Conservation (phyloP, 2,113 vertebrate species). For the Petromus typicus region DNA sequence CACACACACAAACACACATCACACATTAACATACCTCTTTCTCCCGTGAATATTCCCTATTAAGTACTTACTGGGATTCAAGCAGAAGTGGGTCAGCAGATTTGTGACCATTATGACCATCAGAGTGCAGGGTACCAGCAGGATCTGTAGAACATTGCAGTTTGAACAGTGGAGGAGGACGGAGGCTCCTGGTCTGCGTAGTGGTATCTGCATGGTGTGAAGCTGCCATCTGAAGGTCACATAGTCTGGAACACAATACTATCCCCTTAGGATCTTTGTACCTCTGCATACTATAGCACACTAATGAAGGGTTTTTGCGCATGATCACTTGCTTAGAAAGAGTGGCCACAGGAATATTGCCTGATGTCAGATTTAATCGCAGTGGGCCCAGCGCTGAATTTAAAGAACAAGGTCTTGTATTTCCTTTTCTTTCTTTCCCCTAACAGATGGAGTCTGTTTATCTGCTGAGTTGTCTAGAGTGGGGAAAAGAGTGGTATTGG, state of each 20-base stretch:
- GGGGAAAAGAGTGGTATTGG: background rate
- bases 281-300: background rate
- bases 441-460: background rate
- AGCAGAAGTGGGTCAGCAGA: background rate
- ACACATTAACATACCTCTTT: background rate
- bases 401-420: background rate
- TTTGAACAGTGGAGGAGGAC: background rate
- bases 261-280: background rate
- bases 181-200: background rate
- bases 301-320: background rate
- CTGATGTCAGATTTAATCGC: background rate
- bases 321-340: background rate
- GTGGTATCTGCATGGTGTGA: background rate
- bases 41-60: background rate
- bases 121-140: background rate
- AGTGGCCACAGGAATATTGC: background rate
- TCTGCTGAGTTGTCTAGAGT: background rate
- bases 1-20: too few species aligned
- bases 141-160: background rate
- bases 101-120: background rate
- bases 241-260: background rate
- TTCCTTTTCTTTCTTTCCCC: background rate
- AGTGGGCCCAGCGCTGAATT: too few species aligned
- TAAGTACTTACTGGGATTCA: background rate
- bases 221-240: background rate